Base-by-base conservation (phyloP, 2,888 invertebrate species). In the Ormia ochracea region DNA sequence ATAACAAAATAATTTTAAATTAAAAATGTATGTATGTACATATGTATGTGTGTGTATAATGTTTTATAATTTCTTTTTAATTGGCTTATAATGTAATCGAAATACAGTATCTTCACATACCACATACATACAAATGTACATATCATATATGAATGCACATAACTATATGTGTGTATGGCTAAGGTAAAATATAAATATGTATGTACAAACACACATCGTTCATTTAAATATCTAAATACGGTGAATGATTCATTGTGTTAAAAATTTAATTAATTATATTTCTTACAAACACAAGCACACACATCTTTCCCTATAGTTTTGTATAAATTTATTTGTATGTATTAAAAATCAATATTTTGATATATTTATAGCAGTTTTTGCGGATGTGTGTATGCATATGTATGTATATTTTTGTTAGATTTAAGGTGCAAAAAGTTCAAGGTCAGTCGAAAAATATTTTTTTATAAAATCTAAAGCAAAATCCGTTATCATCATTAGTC, bases 401-500 rank as follows among this genome's bases (percentile, higher is more conserved):
- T 10, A 21, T 48, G 4, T 31, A 61, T 61, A 5, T 33, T 19
- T 56, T 28, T 45, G 23, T 38, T 65, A 58, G 56, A 31, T 45
- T 43, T 70, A 56, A 70, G 63, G 69, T 65, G 76, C 61, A 45
- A 43, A 58, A 66, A 75, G 76, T 80, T 80, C 76, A 80, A 80
- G 80, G 80, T 68, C 76, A 72, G 52, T 66, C 56, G n/a, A n/a
- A n/a, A 70, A 54, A 54, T 65, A 36, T 56, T 33, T 43, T 54
- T 63, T 31, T 4, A 23, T 21, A 5, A 23, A 52, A 19, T 19
- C n/a, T 5, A 48, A 50, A 59, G 28, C 26, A 50, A 33, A 58
- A 50, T 0, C 66, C 38, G 58, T 59, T 52, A 41, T 38, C n/a
- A n/a, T n/a, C n/a, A 52, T 21, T 31, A 54, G 14, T 58, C 14